These are phyloP conservation scores for Philopedon plagiatum DNA, from an alignment of 2,888 invertebrate genomes.

Conservation along the genomic window DNA sequence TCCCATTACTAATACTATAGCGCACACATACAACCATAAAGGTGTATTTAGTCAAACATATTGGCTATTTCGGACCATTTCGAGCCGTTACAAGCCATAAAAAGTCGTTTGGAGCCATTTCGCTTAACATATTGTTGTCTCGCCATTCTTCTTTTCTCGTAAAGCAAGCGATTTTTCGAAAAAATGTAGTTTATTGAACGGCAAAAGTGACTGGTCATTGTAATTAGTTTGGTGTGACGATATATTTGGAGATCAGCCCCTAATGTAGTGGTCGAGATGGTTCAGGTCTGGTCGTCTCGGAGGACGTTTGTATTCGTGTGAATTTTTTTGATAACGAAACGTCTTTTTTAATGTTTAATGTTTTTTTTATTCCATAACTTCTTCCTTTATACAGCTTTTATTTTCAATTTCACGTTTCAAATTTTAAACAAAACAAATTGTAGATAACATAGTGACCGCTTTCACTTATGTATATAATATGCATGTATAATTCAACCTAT, in stretches of 20 bases:
- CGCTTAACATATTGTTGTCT: slow-evolving; percentile 18
- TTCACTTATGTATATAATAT: no score
- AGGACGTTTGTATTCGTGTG: not conserved
- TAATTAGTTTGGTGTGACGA: slow-evolving; percentile 10
- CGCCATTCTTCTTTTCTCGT: slow-evolving; percentile 18
- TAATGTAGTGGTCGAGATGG: slow-evolving; percentile 32
- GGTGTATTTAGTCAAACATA: slow-evolving; percentile 61
- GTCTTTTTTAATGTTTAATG: no score
- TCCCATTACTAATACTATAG: slow-evolving; percentile 62
- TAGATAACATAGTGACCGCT: slow-evolving; percentile 6
- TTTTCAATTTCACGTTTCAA: not conserved
- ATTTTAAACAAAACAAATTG: not conserved
- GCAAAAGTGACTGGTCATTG: slow-evolving; percentile 2
- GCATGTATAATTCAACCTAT: not conserved
- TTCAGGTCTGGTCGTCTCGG: not conserved
- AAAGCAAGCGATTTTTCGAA: slow-evolving; percentile 15
- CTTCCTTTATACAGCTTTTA: no score
- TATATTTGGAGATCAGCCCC: slow-evolving; percentile 25
- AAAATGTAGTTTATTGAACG: slow-evolving; percentile 25
- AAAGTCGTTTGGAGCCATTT: slow-evolving; percentile 32
- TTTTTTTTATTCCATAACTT: no score
- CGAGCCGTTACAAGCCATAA: slow-evolving; percentile 20
- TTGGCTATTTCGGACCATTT: slow-evolving; percentile 49
- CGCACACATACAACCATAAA: slow-evolving; percentile 61
- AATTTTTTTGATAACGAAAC: not conserved